Conservation (phyloP, 2,113 vertebrate species). For the Aythya baeri region DNA sequence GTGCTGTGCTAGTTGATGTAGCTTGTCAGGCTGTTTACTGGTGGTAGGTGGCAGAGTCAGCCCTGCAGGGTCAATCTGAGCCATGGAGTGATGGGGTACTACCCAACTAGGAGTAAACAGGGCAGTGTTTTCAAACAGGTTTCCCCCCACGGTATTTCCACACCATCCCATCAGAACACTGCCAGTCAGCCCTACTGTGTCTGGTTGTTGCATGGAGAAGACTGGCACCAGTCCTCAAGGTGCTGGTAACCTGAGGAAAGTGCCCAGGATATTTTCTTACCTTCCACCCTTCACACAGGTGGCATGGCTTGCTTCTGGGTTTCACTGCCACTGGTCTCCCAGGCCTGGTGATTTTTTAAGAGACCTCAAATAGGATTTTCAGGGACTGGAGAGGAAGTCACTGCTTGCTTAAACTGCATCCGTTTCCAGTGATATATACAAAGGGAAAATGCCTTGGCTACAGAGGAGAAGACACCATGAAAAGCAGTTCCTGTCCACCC, state of each 20-base stretch:
- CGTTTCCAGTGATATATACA: background rate
- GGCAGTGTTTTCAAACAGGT: background rate
- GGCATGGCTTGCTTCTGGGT: background rate
- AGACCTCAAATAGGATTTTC: background rate
- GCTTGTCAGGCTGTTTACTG: background rate
- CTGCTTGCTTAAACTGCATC: background rate
- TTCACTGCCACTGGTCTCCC: background rate
- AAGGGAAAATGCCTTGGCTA: background rate
- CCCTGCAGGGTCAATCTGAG: background rate
- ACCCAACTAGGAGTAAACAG: fast-evolving
- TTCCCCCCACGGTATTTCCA: fast-evolving
- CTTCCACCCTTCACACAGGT: background rate
- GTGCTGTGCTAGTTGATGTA: background rate
- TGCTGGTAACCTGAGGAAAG: background rate
- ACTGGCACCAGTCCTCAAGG: background rate
- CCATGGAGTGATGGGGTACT: background rate
- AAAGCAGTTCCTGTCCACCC: background rate
- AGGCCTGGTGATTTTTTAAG: background rate
- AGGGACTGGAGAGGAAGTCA: background rate
- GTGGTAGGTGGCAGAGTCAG: background rate
- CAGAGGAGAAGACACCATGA: background rate
- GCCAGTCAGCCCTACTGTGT: background rate
- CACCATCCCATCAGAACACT: background rate
- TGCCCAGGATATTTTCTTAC: fast-evolving
- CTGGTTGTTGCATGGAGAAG: fast-evolving